Evolutionary conservation across 2,797 vertebrate species (phyloP).

Genomic region (Percopsis omiscomaycus): DNA sequence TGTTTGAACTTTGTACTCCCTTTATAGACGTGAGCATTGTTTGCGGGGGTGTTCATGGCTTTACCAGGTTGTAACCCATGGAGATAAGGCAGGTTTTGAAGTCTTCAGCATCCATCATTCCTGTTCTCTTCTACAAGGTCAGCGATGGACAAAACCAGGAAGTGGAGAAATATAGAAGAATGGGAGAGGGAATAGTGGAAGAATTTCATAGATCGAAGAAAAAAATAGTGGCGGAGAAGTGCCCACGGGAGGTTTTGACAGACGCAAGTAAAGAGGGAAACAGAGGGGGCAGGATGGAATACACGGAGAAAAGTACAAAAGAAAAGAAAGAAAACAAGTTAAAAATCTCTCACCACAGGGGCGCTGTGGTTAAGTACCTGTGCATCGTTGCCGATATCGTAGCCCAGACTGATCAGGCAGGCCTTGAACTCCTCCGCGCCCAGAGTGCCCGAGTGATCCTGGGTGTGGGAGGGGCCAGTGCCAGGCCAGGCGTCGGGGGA

Average conservation of each 20-base stretch:
- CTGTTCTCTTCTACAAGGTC: slow-evolving; percentile 97
- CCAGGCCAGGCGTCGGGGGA: slow-evolving; percentile 43
- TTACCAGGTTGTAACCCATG: slow-evolving; percentile 99
- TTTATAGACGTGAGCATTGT: neutral
- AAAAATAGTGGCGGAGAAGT: slow-evolving; percentile 22
- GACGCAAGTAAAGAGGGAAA: slow-evolving; percentile 53
- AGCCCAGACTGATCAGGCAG: slow-evolving; percentile 99
- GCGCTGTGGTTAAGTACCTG: slow-evolving; percentile 84
- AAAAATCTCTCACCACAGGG: slow-evolving; percentile 58
- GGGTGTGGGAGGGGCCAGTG: slow-evolving; percentile 73
- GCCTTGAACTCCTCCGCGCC: slow-evolving; percentile 99
- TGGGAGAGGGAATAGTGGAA: slow-evolving; percentile 19
- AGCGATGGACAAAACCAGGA: slow-evolving; percentile 60
- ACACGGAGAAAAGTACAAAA: slow-evolving; percentile 56
- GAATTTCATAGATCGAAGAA: slow-evolving; percentile 34
- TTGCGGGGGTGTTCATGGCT: slow-evolving; percentile 61
- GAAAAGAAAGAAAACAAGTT: slow-evolving; percentile 69
- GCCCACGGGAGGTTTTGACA: slow-evolving; percentile 10
- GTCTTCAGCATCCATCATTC: slow-evolving; percentile 98
- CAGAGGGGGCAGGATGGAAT: slow-evolving; percentile 45
- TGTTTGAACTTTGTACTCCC: too few species aligned
- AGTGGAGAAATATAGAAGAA: slow-evolving; percentile 28
- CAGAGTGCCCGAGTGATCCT: slow-evolving; percentile 99
- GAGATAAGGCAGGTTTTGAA: slow-evolving; percentile 99
- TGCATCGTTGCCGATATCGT: slow-evolving; percentile 99